Base-by-base conservation (phyloP, 2,113 vertebrate species). In the Chionis minor region DNA sequence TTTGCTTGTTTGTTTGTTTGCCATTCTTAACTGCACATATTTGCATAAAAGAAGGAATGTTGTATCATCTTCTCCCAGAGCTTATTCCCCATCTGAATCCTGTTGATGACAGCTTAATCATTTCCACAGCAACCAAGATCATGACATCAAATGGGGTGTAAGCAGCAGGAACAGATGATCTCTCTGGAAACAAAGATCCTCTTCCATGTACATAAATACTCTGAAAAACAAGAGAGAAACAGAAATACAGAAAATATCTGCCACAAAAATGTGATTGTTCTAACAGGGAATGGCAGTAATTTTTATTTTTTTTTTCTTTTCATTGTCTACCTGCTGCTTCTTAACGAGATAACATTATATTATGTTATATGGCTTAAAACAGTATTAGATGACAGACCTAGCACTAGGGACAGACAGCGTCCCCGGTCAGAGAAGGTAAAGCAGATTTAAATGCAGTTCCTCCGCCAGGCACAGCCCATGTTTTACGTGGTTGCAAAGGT, bases 111-210 rank as follows among this genome's bases (percentile, higher is more conserved):
- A 95, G 83, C 83, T 94, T 97, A 91, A 96, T 93, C 91, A 97
- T 97, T 97, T 96, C 96, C 96, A 97, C 94, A 91, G 96, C 94
- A 96, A 97, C 96, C 32, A 28, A 73, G 93, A 97, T 92, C 78
- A 51, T 77, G 94, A 84, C 94, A 95, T 78, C 59, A 90, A 94
- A 88, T 47, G 54, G 56, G 23, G 19, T 66, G 81, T 69, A 95
- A 88, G 74, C 56, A 83, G 62, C 32, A 95, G 88, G 94, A 96
- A 86, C 71, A 88, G 79, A 96, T 44, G 47, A 96, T 96, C 55
- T 95, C 94, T 91, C 85, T 90, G 72, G 82, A 91, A 96, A 89
- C 44, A 88, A 40, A 77, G 51, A 49, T 91, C 40, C 23, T 81
- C 33, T 92, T 72, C 47, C 47, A 42, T 45, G 17, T 58, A 63